These are phyloP conservation scores for Thomomys bottae DNA, from an alignment of 2,113 vertebrate genomes.

Conservation along the genomic window DNA sequence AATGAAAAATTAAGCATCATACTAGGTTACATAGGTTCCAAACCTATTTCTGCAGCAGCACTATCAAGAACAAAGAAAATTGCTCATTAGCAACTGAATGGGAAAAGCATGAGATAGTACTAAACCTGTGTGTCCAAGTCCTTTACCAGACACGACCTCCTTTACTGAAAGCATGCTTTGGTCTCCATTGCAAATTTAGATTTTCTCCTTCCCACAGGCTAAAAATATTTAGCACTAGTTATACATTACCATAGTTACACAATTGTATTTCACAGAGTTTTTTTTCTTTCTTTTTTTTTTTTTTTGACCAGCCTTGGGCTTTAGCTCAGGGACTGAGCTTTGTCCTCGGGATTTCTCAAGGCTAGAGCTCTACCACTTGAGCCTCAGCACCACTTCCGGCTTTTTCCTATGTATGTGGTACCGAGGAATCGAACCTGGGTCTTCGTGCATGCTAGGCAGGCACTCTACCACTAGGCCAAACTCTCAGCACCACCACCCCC, in stretches of 20 bases:
- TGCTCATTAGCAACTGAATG: constrained; percentile 27
- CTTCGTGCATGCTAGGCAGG: too few species aligned
- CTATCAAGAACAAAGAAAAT: constrained; percentile 25
- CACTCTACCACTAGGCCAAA: too few species aligned
- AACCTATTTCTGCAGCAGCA: not conserved
- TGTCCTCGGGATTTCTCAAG: too few species aligned
- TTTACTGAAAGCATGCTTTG: not conserved
- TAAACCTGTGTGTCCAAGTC: not conserved
- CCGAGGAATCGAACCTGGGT: too few species aligned
- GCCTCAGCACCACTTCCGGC: too few species aligned
- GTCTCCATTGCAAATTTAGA: not conserved
- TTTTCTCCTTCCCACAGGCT: not conserved
- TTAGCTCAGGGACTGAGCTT: too few species aligned
- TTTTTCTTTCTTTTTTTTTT: not conserved
- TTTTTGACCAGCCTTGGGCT: too few species aligned
- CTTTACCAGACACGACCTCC: not conserved
- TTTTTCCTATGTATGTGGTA: too few species aligned
- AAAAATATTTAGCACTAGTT: constrained; percentile 14
- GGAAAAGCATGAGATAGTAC: not conserved
- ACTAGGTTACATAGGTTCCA: not conserved
- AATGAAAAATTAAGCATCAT: constrained; percentile 20
- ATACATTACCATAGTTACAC: not conserved
- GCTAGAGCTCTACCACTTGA: too few species aligned
- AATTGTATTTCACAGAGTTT: constrained; percentile 25
- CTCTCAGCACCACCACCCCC: too few species aligned